Conservation (phyloP, 2,888 invertebrate species). For the Phorcus lineatus region DNA sequence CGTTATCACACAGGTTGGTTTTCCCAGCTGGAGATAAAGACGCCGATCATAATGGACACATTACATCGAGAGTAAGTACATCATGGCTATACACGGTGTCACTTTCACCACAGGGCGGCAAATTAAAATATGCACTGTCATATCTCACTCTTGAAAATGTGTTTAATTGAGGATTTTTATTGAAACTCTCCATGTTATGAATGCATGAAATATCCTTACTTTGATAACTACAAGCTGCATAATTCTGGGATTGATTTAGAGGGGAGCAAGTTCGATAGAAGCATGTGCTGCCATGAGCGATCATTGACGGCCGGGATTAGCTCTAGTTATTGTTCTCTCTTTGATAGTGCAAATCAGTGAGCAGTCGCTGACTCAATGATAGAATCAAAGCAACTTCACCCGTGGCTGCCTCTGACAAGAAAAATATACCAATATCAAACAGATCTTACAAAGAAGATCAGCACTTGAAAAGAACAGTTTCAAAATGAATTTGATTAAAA, state of each 20-base stretch:
- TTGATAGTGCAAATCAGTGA: too few species aligned
- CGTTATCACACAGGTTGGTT: too few species aligned
- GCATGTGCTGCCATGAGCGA: neutral
- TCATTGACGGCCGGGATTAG: neutral
- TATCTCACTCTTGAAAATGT: neutral
- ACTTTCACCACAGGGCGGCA: neutral
- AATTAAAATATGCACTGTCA: neutral
- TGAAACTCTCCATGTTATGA: neutral
- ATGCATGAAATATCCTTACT: neutral
- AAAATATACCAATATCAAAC: too few species aligned
- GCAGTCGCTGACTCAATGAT: too few species aligned
- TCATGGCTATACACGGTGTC: neutral
- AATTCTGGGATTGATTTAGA: neutral
- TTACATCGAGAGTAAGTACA: neutral
- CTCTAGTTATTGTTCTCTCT: too few species aligned
- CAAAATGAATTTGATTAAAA: too few species aligned
- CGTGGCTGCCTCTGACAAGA: too few species aligned
- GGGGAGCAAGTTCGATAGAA: neutral
- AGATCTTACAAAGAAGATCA: too few species aligned
- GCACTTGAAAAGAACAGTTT: too few species aligned
- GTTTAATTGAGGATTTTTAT: neutral
- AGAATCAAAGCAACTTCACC: too few species aligned
- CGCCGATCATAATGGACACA: neutral
- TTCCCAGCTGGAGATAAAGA: too few species aligned
- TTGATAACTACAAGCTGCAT: neutral